A percentile compares a stretch with the other conserved stretches of the same genome.
Conservation (phyloP, 2,113 vertebrate species). For the Phasianus colchicus region DNA sequence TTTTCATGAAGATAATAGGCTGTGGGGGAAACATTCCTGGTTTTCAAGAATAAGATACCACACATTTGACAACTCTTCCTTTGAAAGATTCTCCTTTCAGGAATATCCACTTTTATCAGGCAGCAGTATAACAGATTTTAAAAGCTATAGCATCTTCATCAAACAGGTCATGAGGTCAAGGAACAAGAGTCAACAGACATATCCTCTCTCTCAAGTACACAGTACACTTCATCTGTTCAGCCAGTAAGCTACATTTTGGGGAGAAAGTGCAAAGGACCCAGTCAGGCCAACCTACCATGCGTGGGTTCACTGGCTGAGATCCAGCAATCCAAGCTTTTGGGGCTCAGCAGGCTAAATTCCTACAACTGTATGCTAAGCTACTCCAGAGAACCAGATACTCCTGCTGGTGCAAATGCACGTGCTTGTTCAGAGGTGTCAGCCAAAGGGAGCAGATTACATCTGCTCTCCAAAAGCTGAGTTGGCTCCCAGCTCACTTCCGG, state of each 20-base stretch:
- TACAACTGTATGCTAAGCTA: neutral
- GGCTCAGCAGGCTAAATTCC: neutral
- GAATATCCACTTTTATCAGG: neutral
- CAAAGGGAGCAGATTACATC: constrained; percentile 55
- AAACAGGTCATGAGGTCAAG: neutral
- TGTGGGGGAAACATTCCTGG: neutral
- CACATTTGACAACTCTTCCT: neutral
- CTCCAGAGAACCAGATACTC: neutral
- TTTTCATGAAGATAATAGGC: neutral
- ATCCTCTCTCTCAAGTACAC: neutral
- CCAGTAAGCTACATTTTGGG: neutral
- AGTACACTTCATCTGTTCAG: neutral
- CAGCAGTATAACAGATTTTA: neutral
- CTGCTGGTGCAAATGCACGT: neutral
- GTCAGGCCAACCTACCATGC: neutral
- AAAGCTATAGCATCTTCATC: neutral
- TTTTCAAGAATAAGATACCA: neutral
- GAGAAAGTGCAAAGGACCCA: neutral
- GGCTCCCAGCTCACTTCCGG: neutral
- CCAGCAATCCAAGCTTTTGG: neutral
- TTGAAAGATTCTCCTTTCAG: neutral
- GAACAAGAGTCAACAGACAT: neutral
- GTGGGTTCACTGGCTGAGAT: neutral
- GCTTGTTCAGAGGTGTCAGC: neutral
- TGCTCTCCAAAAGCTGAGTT: constrained; percentile 30